Percentiles rank a stretch among this genome's conserved stretches.
Evolutionary conservation across 2,113 vertebrate genomes (phyloP).

Genomic region (Oryzias curvinotus): DNA sequence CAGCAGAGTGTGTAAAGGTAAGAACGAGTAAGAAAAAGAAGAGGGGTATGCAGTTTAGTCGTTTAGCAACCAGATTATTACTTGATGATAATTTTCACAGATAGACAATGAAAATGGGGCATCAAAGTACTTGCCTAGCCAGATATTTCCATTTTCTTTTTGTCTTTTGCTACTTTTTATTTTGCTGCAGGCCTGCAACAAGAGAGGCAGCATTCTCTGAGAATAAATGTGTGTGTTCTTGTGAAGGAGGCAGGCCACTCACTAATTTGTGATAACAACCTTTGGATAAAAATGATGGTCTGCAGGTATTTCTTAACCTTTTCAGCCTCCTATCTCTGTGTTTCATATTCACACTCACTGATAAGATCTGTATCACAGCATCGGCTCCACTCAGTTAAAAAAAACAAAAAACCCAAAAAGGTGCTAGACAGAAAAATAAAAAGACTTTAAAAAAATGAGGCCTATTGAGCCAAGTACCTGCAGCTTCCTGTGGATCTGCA

Average conservation of each 20-base stretch:
- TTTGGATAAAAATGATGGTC: slow-evolving; percentile 44
- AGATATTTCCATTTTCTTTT: slow-evolving; percentile 31
- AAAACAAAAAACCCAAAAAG: slow-evolving; percentile 22
- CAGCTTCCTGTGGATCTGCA: slow-evolving; percentile 49
- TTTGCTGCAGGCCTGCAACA: slow-evolving; percentile 21
- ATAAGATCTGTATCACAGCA: slow-evolving; percentile 35
- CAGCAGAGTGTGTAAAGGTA: slow-evolving; percentile 24
- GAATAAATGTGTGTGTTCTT: slow-evolving; percentile 38
- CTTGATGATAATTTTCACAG: slow-evolving; percentile 6
- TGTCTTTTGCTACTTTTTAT: slow-evolving; percentile 39
- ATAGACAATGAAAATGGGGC: slow-evolving; percentile 11
- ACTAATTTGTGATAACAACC: slow-evolving; percentile 38
- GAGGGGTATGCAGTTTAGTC: slow-evolving; percentile 1
- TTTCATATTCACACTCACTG: slow-evolving; percentile 34
- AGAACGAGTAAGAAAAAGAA: not conserved
- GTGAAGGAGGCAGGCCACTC: slow-evolving; percentile 18
- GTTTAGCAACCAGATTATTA: not conserved
- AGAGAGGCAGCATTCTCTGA: slow-evolving; percentile 24
- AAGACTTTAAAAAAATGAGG: slow-evolving; percentile 29
- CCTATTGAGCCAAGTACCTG: slow-evolving; percentile 28
- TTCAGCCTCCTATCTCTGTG: slow-evolving; percentile 23
- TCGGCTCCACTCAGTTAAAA: slow-evolving; percentile 31
- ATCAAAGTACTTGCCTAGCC: slow-evolving; percentile 34
- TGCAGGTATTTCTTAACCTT: slow-evolving; percentile 22
- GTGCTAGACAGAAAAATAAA: slow-evolving; percentile 27